Base-by-base conservation (phyloP, 2,113 vertebrate genomes). In the Erythrolamprus reginae region DNA sequence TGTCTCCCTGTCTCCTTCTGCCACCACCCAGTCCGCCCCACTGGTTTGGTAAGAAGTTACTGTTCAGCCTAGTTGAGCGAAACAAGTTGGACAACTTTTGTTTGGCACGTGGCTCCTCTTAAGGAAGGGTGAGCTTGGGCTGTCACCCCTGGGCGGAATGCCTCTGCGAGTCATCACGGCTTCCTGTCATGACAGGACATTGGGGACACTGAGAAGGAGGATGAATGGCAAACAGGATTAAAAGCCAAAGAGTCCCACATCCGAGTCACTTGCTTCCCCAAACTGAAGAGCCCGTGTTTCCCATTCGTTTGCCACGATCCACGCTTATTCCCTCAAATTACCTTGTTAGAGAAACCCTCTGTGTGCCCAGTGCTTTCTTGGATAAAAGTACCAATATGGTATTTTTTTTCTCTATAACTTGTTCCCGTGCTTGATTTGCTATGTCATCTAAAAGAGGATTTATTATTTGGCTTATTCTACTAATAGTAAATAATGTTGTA, bases 181-280 rank as follows among this genome's bases (percentile, higher is more conserved):
- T 88, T 88, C 87, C 87, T 91, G 90, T 91, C 91, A 88, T 90
- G 94, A 90, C 89, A 91, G 91, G 70, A 58, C 51, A 82, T 17
- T 48, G 83, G 87, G 89, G 48, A 82, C 42, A 38, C 19, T 0
- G 82, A 70, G 84, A 52, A 86, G 52, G 52, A 86, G 85, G 85
- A 85, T 8, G 91, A 77, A 85, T 19, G 86, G 95, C 24, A 90
- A 90, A 70, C 92, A 84, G 82, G 93, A 93, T 93, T 3, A 88
- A 91, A 2, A 0, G 13, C 38, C 83, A 0, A 28, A 13, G 12
- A 1, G 23, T 0, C 0, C 53, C 45, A 58, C 26, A 42, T 93
- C 93, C 89, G 89, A 94, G 93, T 92, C 92, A 91, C 91, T 95
- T 94, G 94, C 92, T 94, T 21, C 92, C 95, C 93, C 56, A 94